Evolutionary conservation across 2,797 vertebrate species (phyloP).

Genomic region (Otolemur crassicaudatus): DNA sequence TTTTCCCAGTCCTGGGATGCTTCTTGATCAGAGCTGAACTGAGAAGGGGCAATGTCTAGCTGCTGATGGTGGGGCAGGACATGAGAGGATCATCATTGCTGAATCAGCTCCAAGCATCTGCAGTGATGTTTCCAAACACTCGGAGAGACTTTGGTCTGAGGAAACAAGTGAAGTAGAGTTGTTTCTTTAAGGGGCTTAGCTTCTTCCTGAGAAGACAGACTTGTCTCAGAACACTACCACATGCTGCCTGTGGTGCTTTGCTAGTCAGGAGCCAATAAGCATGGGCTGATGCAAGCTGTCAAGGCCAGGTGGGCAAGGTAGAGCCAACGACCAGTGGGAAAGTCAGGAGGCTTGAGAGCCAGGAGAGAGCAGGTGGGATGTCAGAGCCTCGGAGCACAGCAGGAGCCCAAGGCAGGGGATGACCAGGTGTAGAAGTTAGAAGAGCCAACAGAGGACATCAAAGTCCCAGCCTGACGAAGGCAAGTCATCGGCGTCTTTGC

Average conservation of each 20-base stretch:
- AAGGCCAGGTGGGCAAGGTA: slow-evolving; percentile 76
- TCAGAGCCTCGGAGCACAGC: slow-evolving; percentile 34
- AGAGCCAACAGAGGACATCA: slow-evolving; percentile 34
- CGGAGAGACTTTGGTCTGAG: not conserved
- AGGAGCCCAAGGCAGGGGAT: not conserved
- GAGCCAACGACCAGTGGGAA: slow-evolving; percentile 70
- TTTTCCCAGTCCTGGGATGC: not conserved
- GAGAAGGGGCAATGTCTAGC: not conserved
- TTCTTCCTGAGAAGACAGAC: slow-evolving; percentile 48
- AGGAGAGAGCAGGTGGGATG: slow-evolving; percentile 68
- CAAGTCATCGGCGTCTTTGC: not conserved
- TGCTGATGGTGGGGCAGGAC: not conserved
- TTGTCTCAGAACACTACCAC: not conserved
- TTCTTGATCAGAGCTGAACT: not conserved
- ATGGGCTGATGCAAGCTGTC: slow-evolving; percentile 69
- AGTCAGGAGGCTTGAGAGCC: slow-evolving; percentile 67
- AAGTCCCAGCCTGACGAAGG: slow-evolving; percentile 41
- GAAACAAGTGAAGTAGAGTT: not conserved
- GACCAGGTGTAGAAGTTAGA: slow-evolving; percentile 52
- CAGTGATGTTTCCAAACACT: not conserved
- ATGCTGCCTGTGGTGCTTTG: slow-evolving; percentile 37
- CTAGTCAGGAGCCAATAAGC: slow-evolving; percentile 64
- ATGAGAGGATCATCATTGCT: not conserved
- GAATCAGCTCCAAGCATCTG: not conserved
- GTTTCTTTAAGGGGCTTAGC: not conserved